phyloP scores from a whole-genome alignment of 2,113 vertebrate species.

The Anhinga anhinga region DNA sequence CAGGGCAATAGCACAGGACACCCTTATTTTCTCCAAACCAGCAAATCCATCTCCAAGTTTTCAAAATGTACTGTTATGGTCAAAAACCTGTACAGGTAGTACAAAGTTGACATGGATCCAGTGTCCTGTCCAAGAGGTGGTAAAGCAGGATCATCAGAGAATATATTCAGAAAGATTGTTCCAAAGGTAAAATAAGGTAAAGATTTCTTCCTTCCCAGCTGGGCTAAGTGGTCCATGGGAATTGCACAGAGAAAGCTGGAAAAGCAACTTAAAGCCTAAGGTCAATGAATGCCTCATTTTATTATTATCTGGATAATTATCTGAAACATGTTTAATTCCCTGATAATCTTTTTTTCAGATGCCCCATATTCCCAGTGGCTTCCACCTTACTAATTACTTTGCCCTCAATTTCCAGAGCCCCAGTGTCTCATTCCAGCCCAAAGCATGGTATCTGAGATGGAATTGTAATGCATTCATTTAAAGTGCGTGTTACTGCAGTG shows the following conservation, averaged over 20 bases:
- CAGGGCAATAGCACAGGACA: neutral
- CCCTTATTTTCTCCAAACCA: neutral
- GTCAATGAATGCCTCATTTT: neutral
- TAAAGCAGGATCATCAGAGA: neutral
- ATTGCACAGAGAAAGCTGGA: neutral
- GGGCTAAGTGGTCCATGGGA: neutral
- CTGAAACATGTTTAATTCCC: neutral
- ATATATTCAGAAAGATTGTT: neutral
- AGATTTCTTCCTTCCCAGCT: neutral
- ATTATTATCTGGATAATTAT: neutral
- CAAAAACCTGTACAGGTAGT: neutral
- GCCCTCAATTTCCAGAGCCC: neutral
- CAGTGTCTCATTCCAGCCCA: neutral
- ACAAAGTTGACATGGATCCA: neutral
- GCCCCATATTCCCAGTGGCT: neutral
- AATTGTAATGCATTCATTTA: neutral
- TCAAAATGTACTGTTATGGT: neutral
- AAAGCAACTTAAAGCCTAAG: neutral
- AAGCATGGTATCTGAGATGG: neutral
- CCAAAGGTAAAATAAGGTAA: neutral
- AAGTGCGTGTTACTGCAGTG: neutral
- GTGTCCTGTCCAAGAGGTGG: accelerated
- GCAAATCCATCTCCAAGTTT: neutral
- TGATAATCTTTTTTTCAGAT: neutral
- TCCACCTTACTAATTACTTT: neutral